A percentile compares a stretch with the other conserved stretches of the same genome.
Evolutionary conservation across 1,140 invertebrate genomes (phyloP).

Genomic region (Leptopilina clavipes): DNA sequence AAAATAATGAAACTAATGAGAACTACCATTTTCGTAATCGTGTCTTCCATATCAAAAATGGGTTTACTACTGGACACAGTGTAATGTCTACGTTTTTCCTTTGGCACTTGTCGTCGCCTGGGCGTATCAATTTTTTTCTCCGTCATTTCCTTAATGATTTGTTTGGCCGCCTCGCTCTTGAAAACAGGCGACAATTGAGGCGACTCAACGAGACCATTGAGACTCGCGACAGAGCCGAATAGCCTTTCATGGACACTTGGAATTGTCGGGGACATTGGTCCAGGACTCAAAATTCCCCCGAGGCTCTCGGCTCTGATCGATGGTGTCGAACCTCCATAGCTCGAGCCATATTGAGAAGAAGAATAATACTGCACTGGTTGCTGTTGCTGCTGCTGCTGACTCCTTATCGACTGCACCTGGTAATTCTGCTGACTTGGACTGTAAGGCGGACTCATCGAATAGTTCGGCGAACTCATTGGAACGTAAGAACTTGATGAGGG

Average conservation of each 20-base stretch:
- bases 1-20: slow-evolving; percentile 41
- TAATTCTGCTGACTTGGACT: slow-evolving; percentile 57
- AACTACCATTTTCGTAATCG: slow-evolving; percentile 70
- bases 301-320: slow-evolving; percentile 40
- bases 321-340: slow-evolving; percentile 36
- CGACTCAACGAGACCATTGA: slow-evolving; percentile 53
- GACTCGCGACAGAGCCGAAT: slow-evolving; percentile 63
- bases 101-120: slow-evolving; percentile 80
- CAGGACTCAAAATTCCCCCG: slow-evolving; percentile 48
- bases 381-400: slow-evolving; percentile 43
- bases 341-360: slow-evolving; percentile 29
- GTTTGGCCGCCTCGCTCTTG: slow-evolving; percentile 88
- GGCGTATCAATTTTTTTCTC: slow-evolving; percentile 69
- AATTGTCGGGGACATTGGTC: slow-evolving; percentile 46
- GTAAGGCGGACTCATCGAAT: slow-evolving; percentile 65
- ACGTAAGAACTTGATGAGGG: slow-evolving; percentile 62
- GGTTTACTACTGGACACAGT: slow-evolving; percentile 86
- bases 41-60: slow-evolving; percentile 67
- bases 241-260: slow-evolving; percentile 69
- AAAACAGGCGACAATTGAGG: slow-evolving; percentile 80
- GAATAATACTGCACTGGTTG: slow-evolving; percentile 40
- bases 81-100: slow-evolving; percentile 89
- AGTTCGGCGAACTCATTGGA: slow-evolving; percentile 62
- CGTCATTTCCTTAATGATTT: slow-evolving; percentile 89
- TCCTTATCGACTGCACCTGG: slow-evolving; percentile 36